Base-by-base conservation (phyloP, 2,888 invertebrate species). In the Podotricha telesiphe region DNA sequence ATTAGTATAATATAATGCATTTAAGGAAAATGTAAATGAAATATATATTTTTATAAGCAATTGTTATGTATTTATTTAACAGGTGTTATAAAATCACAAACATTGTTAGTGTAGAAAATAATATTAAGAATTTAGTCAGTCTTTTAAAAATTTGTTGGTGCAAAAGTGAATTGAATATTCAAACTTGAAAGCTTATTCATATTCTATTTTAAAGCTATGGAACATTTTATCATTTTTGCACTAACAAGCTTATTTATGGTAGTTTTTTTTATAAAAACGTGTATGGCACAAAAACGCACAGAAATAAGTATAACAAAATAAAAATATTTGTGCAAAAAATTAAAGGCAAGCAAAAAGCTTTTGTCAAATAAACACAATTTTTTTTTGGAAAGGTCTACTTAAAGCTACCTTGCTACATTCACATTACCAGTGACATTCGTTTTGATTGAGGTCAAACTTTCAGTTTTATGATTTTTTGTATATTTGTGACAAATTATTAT, bases 71-170 rank as follows among this genome's bases (percentile, higher is more conserved):
- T 59, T 62, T 50, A 62, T 50, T 62, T 62, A 28, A 50, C 47
- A 50, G 47, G 37, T 37, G 19, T 50, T 48, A 47, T 62, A 37
- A 28, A 19, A 20, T 48, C 15, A 48, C 48, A 62, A 47, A 50
- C 62, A 50, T 22, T 62, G 48, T 47, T 62, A 62, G 13, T 20
- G 47, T 50, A 70, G 45, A 67, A 70, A 70, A 61, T 47, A 67
- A 67, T 61, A 42, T 51, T 65, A 68, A 71, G 48, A 65, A 48
- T 65, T 59, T 45, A 65, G 48, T 71, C 70, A 71, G 70, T 71
- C 70, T 71, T 62, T 62, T 65, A 59, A 48, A 55, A 45, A 55
- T 48, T 37, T 53, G 53, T 62, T 45, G 42, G 22, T 67, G 45
- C 61, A 67, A 64, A 51, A 40, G 51, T 64, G 42, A 42, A 51